Conservation (phyloP, 2,797 vertebrate genomes). For the Coccyzus lansbergi region DNA sequence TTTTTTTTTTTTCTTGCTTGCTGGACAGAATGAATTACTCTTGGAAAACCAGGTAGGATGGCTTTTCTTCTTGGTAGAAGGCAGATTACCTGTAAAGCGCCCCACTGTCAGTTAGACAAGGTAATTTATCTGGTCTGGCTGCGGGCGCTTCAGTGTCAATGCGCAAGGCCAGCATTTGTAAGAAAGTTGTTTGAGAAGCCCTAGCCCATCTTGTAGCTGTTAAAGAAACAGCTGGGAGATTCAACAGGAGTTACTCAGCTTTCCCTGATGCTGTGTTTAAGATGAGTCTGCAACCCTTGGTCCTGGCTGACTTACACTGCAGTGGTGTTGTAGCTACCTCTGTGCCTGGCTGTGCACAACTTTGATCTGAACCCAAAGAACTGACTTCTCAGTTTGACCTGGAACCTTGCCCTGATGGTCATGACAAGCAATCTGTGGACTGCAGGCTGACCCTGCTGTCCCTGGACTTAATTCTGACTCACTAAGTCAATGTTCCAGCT, state of each 20-base stretch:
- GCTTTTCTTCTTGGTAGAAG: background rate
- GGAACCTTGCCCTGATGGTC: rapidly evolving
- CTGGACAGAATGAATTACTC: background rate
- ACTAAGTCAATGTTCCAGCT: background rate
- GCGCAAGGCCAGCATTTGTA: background rate
- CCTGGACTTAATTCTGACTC: background rate
- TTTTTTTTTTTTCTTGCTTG: background rate
- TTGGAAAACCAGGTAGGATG: background rate
- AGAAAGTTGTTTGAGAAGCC: background rate
- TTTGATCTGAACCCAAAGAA: background rate
- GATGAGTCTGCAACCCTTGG: background rate
- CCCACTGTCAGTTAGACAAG: background rate
- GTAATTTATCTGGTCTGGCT: background rate
- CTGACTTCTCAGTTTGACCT: background rate
- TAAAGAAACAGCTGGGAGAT: background rate
- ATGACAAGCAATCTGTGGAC: background rate
- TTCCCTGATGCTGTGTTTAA: background rate
- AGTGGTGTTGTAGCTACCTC: background rate
- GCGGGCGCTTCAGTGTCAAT: background rate
- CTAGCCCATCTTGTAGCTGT: background rate
- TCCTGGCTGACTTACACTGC: background rate
- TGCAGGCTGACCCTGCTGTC: background rate
- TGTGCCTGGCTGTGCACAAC: rapidly evolving
- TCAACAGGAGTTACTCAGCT: background rate
- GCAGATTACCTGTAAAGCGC: background rate